Conservation (phyloP, 2,113 vertebrate species). For the Salvator merianae region DNA sequence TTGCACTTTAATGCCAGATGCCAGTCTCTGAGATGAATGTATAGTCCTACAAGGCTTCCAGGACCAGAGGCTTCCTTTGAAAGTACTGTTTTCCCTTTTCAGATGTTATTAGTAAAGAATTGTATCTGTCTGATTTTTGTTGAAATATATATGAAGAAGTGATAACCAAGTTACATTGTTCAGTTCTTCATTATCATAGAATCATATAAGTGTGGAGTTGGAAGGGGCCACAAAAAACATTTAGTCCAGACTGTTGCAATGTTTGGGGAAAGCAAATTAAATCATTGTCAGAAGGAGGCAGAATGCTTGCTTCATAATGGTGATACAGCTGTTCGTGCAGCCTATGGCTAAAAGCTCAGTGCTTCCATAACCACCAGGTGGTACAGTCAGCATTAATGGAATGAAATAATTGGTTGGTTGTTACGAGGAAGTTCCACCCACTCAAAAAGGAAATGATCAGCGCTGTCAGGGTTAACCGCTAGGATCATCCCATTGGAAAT, state of each 20-base stretch:
- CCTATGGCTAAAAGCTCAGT: too few species aligned
- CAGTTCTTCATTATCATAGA: neutral
- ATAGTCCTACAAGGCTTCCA: neutral
- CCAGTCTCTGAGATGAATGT: neutral
- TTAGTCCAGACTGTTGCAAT: too few species aligned
- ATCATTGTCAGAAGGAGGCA: too few species aligned
- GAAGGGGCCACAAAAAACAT: too few species aligned
- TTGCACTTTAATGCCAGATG: constrained; percentile 5
- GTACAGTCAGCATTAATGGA: too few species aligned
- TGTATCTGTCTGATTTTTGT: neutral
- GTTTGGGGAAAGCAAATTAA: too few species aligned
- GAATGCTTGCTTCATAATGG: neutral
- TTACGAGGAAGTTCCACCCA: neutral
- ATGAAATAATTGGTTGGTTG: neutral
- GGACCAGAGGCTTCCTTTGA: neutral
- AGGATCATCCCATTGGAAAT: neutral
- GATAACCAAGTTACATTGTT: neutral
- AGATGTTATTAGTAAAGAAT: neutral
- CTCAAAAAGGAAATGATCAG: neutral
- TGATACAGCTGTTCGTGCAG: too few species aligned
- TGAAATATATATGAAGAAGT: neutral
- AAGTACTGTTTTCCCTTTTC: neutral
- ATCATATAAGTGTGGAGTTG: neutral
- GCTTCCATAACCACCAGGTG: neutral
- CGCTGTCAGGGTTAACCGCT: neutral